phyloP scores from a whole-genome alignment of 2,888 invertebrate species.

The Imbricaverruca yamaguchii region DNA sequence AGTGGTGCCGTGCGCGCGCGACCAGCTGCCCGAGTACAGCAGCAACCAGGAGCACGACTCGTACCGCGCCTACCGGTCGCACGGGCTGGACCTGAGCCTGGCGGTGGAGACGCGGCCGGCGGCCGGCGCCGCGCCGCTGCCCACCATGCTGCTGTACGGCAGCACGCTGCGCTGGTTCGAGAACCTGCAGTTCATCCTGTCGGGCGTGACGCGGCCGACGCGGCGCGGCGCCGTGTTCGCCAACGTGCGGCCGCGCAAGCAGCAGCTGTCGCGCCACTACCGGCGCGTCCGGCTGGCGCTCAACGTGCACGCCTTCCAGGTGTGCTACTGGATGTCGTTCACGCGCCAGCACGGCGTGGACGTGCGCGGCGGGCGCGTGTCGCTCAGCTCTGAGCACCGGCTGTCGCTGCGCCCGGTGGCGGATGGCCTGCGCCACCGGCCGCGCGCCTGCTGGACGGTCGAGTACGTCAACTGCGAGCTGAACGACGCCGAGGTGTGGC shows the following conservation, averaged over 20 bases:
- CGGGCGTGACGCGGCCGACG: conserved; percentile 85
- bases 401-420: conserved; percentile 62
- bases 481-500: conserved; percentile 84
- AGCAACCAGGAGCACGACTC: conserved; percentile 56
- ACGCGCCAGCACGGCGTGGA: conserved; percentile 72
- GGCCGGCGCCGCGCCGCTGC: conserved; percentile 33
- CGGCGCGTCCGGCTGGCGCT: conserved; percentile 76
- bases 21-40: conserved; percentile 91
- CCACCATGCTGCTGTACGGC: conserved; percentile 67
- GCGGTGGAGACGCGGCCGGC: conserved; percentile 64
- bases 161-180: conserved; percentile 94
- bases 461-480: conserved; percentile 90
- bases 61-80: conserved; percentile 76
- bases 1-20: conserved; percentile 91
- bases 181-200: conserved; percentile 83
- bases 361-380: conserved; percentile 58
- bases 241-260: conserved; percentile 73
- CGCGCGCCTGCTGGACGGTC: conserved; percentile 82
- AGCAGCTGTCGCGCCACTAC: conserved; percentile 87
- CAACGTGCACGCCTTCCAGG: conserved; percentile 65
- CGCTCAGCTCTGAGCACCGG: conserved; percentile 39
- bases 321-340: conserved; percentile 21
- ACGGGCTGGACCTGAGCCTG: conserved; percentile 69
- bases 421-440: conserved; percentile 75
- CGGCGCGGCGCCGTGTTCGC: conserved; percentile 81